Conservation (phyloP, 2,888 invertebrate genomes). For the Ctenicera cuprea region DNA sequence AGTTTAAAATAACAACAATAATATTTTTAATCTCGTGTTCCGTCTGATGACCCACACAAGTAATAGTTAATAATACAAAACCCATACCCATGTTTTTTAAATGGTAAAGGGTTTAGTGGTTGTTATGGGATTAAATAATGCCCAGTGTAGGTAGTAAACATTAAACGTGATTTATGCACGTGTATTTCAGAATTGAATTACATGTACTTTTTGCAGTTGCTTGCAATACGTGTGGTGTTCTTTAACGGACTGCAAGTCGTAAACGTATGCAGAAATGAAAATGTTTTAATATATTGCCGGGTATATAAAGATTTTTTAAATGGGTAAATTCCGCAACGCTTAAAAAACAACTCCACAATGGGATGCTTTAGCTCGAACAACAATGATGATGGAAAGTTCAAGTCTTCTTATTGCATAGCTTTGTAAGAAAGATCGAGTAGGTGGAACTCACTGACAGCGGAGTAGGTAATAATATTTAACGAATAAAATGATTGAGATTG, state of each 20-base stretch:
- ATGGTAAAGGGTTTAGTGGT: conserved; percentile 12
- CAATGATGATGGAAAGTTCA: conserved; percentile 5
- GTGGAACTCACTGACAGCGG: too few species aligned
- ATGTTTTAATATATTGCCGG: conserved; percentile 26
- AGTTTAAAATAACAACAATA: too few species aligned
- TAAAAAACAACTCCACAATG: conserved; percentile 7
- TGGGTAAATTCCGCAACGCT: conserved; percentile 4
- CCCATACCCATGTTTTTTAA: not conserved
- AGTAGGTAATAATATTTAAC: not conserved
- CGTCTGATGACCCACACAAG: too few species aligned
- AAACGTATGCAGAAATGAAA: conserved; percentile 33
- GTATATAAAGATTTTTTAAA: conserved; percentile 3
- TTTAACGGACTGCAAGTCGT: conserved; percentile 36
- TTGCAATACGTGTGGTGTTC: conserved; percentile 20
- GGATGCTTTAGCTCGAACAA: conserved; percentile 1
- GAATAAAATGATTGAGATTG: too few species aligned
- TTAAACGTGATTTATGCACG: conserved; percentile 43
- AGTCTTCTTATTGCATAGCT: too few species aligned
- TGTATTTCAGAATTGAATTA: conserved; percentile 37
- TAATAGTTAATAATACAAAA: too few species aligned
- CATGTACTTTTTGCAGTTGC: conserved; percentile 19
- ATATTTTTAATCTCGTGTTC: too few species aligned
- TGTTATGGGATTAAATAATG: conserved; percentile 24
- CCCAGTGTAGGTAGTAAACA: conserved; percentile 24
- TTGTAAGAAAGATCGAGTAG: too few species aligned